phyloP scores from a whole-genome alignment of 2,113 vertebrate species.

The Manacus vitellinus region DNA sequence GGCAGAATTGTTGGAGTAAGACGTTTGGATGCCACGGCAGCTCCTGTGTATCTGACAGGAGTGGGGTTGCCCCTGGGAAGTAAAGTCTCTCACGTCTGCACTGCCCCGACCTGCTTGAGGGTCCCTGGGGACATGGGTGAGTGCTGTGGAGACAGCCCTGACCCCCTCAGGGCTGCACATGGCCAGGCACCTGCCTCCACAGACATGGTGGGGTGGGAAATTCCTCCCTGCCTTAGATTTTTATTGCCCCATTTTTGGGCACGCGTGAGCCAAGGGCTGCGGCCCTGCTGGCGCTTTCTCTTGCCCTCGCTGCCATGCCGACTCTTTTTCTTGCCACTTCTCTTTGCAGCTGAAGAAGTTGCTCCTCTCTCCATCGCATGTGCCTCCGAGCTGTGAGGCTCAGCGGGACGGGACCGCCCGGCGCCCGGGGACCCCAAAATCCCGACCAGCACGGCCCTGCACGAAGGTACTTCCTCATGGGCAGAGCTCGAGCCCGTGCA shows the following conservation, averaged over 20 bases:
- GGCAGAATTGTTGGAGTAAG: not conserved
- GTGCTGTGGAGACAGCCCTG: not conserved
- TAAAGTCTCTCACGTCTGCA: not conserved
- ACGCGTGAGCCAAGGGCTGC: accelerated
- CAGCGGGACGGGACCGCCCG: slow-evolving; percentile 82
- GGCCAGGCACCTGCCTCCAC: not conserved
- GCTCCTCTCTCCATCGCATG: slow-evolving; percentile 88
- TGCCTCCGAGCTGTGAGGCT: slow-evolving; percentile 76
- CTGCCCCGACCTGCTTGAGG: accelerated
- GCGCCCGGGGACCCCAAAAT: slow-evolving; percentile 79
- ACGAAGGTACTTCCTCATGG: slow-evolving; percentile 80
- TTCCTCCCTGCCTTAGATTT: not conserved
- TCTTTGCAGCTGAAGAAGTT: slow-evolving; percentile 88
- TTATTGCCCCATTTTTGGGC: not conserved
- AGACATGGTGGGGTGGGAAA: not conserved
- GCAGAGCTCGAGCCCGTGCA: accelerated
- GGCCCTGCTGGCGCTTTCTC: accelerated
- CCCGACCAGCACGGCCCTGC: slow-evolving; percentile 77
- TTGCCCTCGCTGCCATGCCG: not conserved
- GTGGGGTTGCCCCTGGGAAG: not conserved
- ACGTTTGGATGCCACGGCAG: not conserved
- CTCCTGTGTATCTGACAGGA: not conserved
- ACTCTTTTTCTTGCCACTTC: slow-evolving; percentile 50
- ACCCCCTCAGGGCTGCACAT: not conserved
- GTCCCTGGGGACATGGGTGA: not conserved